Evolutionary conservation across 2,888 invertebrate species (phyloP), one percentile per base, ranked within the genome.

Genomic region (Tryphoninae sp.): DNA sequence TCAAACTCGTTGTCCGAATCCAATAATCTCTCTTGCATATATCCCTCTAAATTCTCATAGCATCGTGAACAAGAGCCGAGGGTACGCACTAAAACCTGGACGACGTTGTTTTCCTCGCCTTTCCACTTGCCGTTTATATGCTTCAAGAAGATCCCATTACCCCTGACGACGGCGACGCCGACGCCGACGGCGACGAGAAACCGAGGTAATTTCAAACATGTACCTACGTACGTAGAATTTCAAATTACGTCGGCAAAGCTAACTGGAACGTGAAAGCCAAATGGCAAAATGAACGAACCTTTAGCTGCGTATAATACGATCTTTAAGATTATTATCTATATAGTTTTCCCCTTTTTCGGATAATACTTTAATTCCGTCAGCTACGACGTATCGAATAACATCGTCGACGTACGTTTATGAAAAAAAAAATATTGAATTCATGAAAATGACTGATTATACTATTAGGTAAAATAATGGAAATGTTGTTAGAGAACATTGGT

Each of bases 21-120:
- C 51, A 51, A 69, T 81, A 78, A 78, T 78, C 81, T 78, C 78
- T 71, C 55, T 45, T 49, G 81, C 61, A 74, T 77, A 40, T 33
- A 72, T 71, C 33, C 23, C 26, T 51, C 9, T 49, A 58, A 22
- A 49, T 11, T 13, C 33, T 55, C 19, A 42, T 13, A 22, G 49
- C 69, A 53, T 68, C 51, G 45, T 13, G 59, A 59, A 49, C 61
- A 68, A 53, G 55, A 22, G 7, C 7, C 42, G 33, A 6, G 42
- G 9, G 13, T 19, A 26, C 49, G n/a, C 23, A 65, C 58, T 51
- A 26, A 26, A 42, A 23, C 45, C 49, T 58, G 40, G 49, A 69
- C 55, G 77, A 69, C 61, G 68, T 33, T 58, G 77, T 77, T 78
- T 81, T 77, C 77, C 64, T 78, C 73, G 78, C 58, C 62, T 64